These are phyloP conservation scores for Poecilia picta DNA, from an alignment of 2,797 vertebrate genomes.

Conservation along the genomic window DNA sequence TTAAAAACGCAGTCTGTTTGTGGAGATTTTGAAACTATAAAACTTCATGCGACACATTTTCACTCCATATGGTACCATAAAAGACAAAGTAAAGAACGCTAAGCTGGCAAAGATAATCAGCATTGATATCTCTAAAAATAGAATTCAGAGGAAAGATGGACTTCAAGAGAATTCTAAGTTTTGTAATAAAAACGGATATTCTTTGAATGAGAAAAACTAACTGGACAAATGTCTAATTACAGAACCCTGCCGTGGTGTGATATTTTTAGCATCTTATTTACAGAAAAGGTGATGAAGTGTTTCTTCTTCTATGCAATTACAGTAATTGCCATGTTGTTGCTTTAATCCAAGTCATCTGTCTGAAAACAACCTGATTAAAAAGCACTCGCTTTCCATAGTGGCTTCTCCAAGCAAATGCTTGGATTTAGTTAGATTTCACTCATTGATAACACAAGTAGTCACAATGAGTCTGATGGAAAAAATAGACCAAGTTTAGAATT, in stretches of 20 bases:
- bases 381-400: slow-evolving; percentile 15
- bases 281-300: slow-evolving; percentile 13
- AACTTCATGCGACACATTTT: not conserved
- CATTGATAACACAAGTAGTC: slow-evolving; percentile 11
- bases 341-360: slow-evolving; percentile 48
- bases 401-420: slow-evolving; percentile 38
- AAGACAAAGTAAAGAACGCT: not conserved
- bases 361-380: slow-evolving; percentile 59
- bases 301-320: slow-evolving; percentile 48
- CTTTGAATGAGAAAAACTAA: not conserved
- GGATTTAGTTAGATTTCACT: slow-evolving; percentile 24
- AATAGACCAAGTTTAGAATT: not conserved
- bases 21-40: not conserved
- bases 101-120: not conserved
- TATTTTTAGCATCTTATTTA: slow-evolving; percentile 10
- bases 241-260: not conserved
- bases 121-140: not conserved
- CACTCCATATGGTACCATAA: not conserved
- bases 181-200: not conserved
- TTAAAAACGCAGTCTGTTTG: not conserved
- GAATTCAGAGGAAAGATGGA: not conserved
- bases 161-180: not conserved
- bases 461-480: slow-evolving; percentile 25
- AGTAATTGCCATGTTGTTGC: slow-evolving; percentile 38
- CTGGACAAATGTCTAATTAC: not conserved